Conservation (phyloP, 1,140 invertebrate genomes). For the Drosophila parabipectinata region DNA sequence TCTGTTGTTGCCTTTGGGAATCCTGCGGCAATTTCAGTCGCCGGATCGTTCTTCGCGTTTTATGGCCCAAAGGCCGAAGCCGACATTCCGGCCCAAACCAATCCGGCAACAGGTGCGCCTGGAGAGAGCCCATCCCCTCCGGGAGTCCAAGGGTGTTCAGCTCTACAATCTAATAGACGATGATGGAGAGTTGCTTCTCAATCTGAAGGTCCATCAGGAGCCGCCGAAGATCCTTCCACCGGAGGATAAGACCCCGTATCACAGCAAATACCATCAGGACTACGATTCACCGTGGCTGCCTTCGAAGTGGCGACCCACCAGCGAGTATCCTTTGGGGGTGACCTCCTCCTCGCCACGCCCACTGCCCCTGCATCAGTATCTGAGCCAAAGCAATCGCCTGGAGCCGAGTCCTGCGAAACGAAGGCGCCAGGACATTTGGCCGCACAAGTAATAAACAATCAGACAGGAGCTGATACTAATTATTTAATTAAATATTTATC, state of each 20-base stretch:
- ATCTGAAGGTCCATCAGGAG: conserved; percentile 63
- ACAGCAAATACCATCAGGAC: neutral
- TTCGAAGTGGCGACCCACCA: conserved; percentile 65
- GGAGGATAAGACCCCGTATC: neutral
- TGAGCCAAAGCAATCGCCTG: conserved; percentile 39
- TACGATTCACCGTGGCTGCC: conserved; percentile 56
- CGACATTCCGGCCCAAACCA: conserved; percentile 16
- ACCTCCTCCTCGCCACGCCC: conserved; percentile 67
- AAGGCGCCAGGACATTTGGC: conserved; percentile 48
- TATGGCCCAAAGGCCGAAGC: conserved; percentile 10
- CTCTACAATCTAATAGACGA: conserved; percentile 75
- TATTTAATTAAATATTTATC: neutral
- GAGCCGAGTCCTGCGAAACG: conserved; percentile 16
- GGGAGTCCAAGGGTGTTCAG: conserved; percentile 47
- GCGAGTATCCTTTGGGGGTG: conserved; percentile 5
- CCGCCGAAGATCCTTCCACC: neutral
- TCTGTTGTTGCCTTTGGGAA: conserved; percentile 56
- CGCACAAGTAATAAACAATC: conserved; percentile 24
- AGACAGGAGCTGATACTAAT: neutral
- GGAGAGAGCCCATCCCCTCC: conserved; percentile 37
- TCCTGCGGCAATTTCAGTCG: conserved; percentile 59
- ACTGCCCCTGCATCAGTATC: conserved; percentile 63
- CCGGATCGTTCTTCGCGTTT: conserved; percentile 54
- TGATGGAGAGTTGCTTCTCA: conserved; percentile 65
- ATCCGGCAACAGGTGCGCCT: conserved; percentile 56